Conservation (phyloP, 2,888 invertebrate genomes). For the Mesopsocus fuscifrons region DNA sequence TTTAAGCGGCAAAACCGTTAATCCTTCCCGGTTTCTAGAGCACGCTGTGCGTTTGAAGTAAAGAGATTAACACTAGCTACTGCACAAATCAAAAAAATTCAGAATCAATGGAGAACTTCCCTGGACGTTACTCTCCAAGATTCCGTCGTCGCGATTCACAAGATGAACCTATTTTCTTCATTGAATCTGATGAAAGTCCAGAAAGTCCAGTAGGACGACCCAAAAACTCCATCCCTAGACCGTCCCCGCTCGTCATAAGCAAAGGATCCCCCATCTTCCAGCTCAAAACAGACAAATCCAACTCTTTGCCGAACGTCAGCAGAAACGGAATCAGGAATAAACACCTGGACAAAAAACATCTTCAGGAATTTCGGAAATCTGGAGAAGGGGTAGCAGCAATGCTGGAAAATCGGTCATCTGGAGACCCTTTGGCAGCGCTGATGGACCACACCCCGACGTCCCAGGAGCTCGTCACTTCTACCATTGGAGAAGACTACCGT, state of each 20-base stretch:
- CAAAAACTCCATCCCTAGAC: too few species aligned
- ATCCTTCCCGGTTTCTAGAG: too few species aligned
- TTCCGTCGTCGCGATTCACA: background rate
- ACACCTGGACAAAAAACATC: background rate
- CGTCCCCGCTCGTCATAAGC: background rate
- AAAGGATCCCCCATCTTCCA: background rate
- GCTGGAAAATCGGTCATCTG: background rate
- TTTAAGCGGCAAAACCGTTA: too few species aligned
- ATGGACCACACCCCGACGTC: background rate
- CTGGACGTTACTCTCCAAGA: background rate
- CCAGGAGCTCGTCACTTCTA: background rate
- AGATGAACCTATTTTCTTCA: background rate
- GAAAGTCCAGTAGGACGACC: too few species aligned
- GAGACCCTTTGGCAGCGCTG: background rate
- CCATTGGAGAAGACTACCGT: background rate
- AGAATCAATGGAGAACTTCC: too few species aligned
- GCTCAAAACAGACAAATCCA: background rate
- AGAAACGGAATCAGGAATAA: background rate
- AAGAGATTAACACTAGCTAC: too few species aligned
- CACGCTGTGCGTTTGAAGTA: too few species aligned
- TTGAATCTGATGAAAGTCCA: too few species aligned
- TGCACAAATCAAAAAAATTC: too few species aligned
- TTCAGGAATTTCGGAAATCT: background rate
- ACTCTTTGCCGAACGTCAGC: background rate
- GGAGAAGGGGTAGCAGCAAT: background rate